These are phyloP conservation scores for Naja naja DNA, from an alignment of 2,113 vertebrate genomes.

Conservation along the genomic window DNA sequence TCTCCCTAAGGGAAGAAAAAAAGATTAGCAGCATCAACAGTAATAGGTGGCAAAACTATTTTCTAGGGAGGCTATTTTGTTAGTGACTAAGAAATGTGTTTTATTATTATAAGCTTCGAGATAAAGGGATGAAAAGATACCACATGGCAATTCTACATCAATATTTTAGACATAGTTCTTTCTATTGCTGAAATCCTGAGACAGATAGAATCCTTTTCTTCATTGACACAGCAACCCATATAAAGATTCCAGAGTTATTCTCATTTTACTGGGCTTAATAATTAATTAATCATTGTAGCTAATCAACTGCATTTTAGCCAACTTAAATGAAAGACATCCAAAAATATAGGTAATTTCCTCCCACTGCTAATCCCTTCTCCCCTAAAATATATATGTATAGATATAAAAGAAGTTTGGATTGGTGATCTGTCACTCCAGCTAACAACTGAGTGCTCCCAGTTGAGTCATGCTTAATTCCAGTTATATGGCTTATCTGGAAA, in stretches of 20 bases:
- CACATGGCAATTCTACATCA: background rate
- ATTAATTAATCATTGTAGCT: background rate
- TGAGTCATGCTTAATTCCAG: background rate
- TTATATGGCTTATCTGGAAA: background rate
- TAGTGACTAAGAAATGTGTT: background rate
- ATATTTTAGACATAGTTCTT: background rate
- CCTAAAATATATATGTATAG: background rate
- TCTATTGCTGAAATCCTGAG: background rate
- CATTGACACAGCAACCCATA: background rate
- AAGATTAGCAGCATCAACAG: background rate
- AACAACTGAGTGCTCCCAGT: too few relatives aligned
- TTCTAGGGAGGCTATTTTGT: background rate
- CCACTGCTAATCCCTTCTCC: background rate
- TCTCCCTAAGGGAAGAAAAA: background rate
- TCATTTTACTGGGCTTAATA: background rate
- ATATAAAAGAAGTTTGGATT: background rate
- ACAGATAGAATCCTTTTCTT: background rate
- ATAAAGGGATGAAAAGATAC: background rate
- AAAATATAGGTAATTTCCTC: background rate
- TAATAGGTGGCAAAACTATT: background rate
- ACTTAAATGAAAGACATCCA: background rate
- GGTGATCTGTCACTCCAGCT: background rate
- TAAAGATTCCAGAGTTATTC: background rate
- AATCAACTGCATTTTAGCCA: background rate
- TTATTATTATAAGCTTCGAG: background rate